phyloP scores from a whole-genome alignment of 1,140 invertebrate species.

The Drosophila sechellia region DNA sequence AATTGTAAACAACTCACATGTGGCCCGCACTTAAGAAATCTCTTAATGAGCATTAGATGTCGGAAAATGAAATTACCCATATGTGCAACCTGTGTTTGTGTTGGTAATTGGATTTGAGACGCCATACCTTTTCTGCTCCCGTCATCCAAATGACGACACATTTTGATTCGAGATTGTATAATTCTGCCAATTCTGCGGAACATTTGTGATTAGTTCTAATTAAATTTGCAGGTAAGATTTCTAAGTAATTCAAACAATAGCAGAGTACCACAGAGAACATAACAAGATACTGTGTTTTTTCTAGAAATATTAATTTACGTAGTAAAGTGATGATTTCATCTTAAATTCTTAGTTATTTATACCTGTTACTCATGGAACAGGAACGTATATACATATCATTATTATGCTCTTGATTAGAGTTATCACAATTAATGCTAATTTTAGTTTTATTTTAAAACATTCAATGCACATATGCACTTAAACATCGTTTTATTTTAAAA shows the following conservation, averaged over 20 bases:
- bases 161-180: slow-evolving; percentile 1
- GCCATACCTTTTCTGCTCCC: slow-evolving; percentile 31
- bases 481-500: no score
- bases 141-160: slow-evolving; percentile 17
- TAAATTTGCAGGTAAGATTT: neutral
- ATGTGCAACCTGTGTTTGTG: neutral
- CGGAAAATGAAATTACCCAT: slow-evolving; percentile 59
- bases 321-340: neutral
- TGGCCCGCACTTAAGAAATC: slow-evolving; percentile 58
- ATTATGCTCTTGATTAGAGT: no score
- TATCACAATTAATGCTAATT: no score
- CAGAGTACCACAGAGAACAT: neutral
- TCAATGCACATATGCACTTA: no score
- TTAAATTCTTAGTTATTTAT: no score
- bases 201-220: slow-evolving; percentile 1
- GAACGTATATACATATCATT: no score
- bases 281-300: neutral
- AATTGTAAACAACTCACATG: slow-evolving; percentile 77
- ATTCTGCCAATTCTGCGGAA: slow-evolving; percentile 3
- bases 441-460: no score
- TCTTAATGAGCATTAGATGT: slow-evolving; percentile 74
- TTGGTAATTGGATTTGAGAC: slow-evolving; percentile 62
- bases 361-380: no score
- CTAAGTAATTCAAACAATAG: neutral
- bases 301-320: slow-evolving; percentile 2